A percentile compares a stretch with the other conserved stretches of the same genome.
Evolutionary conservation across 2,888 invertebrate genomes (phyloP).

Genomic region (Acanthosoma haemorrhoidale): DNA sequence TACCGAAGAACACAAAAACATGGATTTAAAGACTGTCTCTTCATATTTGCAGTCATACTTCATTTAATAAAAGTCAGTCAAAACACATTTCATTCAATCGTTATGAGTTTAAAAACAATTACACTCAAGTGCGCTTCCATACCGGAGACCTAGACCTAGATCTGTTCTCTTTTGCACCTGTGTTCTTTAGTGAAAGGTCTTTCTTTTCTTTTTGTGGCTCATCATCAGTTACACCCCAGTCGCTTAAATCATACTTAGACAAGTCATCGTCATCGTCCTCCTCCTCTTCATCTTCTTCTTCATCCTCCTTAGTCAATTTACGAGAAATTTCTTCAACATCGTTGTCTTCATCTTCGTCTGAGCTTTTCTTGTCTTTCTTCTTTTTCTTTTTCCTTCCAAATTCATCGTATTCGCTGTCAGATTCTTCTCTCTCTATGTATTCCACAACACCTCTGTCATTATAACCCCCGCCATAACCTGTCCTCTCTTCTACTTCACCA

Average conservation of each 20-base stretch:
- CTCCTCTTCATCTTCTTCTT: slow-evolving; percentile 51
- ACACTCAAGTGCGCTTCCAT: slow-evolving; percentile 3
- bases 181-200: neutral
- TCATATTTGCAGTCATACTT: no score
- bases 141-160: slow-evolving; percentile 16
- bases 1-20: no score
- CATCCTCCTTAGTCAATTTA: slow-evolving; percentile 47
- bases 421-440: slow-evolving; percentile 80
- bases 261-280: slow-evolving; percentile 61
- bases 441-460: slow-evolving; percentile 95
- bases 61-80: no score
- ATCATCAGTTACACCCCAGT: slow-evolving; percentile 52
- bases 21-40: no score
- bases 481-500: slow-evolving; percentile 80
- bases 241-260: slow-evolving; percentile 67
- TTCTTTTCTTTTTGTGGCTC: slow-evolving; percentile 38
- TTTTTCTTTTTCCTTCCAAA: slow-evolving; percentile 51
- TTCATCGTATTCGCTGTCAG: slow-evolving; percentile 95
- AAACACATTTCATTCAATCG: no score
- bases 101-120: no score
- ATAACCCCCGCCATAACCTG: slow-evolving; percentile 81
- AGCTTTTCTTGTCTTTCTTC: slow-evolving; percentile 45
- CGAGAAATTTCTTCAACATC: slow-evolving; percentile 40
- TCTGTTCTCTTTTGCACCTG: neutral
- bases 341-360: slow-evolving; percentile 31